phyloP scores from a whole-genome alignment of 2,797 vertebrate genomes.

The Protonibea diacanthus region DNA sequence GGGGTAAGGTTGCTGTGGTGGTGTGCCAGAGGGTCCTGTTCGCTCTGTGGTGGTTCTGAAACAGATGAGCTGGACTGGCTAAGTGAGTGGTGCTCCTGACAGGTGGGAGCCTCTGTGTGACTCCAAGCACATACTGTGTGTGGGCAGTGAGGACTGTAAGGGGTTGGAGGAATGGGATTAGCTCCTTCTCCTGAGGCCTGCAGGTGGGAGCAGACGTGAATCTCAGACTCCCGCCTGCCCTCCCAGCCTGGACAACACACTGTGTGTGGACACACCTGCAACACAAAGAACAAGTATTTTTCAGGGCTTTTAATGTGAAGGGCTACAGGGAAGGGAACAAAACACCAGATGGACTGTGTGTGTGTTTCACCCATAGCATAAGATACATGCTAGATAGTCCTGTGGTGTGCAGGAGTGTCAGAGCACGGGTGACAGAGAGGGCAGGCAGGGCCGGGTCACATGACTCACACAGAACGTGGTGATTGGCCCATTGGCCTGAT shows the following conservation, averaged over 20 bases:
- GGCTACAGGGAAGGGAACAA: not conserved
- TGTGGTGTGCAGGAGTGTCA: slow-evolving; percentile 84
- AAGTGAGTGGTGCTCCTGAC: slow-evolving; percentile 8
- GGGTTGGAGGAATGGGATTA: not conserved
- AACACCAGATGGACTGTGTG: not conserved
- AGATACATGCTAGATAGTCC: slow-evolving; percentile 89
- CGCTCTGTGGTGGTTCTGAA: slow-evolving; percentile 37
- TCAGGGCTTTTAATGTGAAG: not conserved
- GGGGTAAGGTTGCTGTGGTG: slow-evolving; percentile 6
- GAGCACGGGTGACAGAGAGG: slow-evolving; percentile 90
- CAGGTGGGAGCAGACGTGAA: slow-evolving; percentile 72
- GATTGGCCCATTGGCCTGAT: slow-evolving; percentile 93
- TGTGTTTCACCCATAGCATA: slow-evolving; percentile 91
- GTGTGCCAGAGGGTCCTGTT: not conserved
- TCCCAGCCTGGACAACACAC: slow-evolving; percentile 66
- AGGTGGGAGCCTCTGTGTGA: slow-evolving; percentile 16
- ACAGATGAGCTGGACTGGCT: not conserved
- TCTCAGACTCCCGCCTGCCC: slow-evolving; percentile 53
- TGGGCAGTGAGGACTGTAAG: slow-evolving; percentile 19
- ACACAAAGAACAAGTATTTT: not conserved
- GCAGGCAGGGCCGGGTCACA: slow-evolving; percentile 90
- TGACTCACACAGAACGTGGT: slow-evolving; percentile 90
- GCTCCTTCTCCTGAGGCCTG: slow-evolving; percentile 55
- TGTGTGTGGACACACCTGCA: slow-evolving; percentile 75
- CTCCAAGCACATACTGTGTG: too few relatives aligned